Base-by-base conservation (phyloP, 2,888 invertebrate species). In the Blastobasis lacticolella region DNA sequence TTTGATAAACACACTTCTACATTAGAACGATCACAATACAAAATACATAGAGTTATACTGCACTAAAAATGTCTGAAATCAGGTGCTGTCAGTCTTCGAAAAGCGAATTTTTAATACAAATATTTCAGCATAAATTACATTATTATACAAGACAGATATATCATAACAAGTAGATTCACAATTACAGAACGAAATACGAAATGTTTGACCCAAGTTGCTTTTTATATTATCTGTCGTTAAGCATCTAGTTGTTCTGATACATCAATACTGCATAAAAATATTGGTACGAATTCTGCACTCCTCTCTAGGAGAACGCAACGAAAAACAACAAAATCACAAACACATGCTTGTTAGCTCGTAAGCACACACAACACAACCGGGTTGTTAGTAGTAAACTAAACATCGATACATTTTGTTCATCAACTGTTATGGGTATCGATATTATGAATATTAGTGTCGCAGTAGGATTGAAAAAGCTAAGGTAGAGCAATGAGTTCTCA, bases 311-410 rank as follows among this genome's bases (percentile, higher is more conserved):
- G 50, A 58, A 60, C 59, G 61, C 63, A 59, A 64, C 63, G 62
- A 57, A 57, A 63, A 67, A 54, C 58, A 76, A 75, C 63, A 65
- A 73, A 81, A 76, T 74, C 78, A 80, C 82, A 87, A 86, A 87
- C 87, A 79, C 87, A 86, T 85, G 83, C 84, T 81, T 82, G 86
- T 87, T 87, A 87, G 81, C 71, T 73, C 78, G 73, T 78, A 84
- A 87, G 82, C 84, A 78, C 86, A 85, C 86, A 87, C 87, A 74
- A 86, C 88, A 87, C 87, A 88, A 87, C 87, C 87, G 75, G 79
- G 73, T 79, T 78, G 86, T 88, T 88, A 88, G 88, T 87, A 84
- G 6, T 23, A 23, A 42, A 75, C 78, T 80, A 73, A 73, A 80
- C 66, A 77, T 78, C 67, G 69, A 72, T 73, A 78, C 75, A 84